Evolutionary conservation across 1,140 invertebrate species (phyloP), one percentile per base, ranked within the genome.

Genomic region (Drosophila sp.): DNA sequence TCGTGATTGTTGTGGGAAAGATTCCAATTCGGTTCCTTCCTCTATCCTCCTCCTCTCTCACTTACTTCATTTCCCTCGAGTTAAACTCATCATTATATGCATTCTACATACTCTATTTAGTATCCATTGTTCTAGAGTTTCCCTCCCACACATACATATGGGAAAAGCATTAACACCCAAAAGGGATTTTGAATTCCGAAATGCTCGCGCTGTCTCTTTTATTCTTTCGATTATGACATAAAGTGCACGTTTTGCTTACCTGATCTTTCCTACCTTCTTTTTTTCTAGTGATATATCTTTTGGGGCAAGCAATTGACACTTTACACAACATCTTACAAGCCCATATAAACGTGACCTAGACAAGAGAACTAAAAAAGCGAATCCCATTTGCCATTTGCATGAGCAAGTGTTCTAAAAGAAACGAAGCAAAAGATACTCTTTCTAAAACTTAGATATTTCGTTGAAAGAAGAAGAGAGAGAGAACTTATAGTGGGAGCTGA

Each of bases 281-380:
- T 38, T 57, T 40, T 60, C 57, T 62, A 55, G 63, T 66, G 71
- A 87, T 78, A 86, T 67, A 85, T 66, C 62, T 72, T 55, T 50
- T 50, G 64, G 54, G 69, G 32, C 89, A 47, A 76, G 85, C 89
- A 89, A 89, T 89, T 89, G 84, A 89, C 85, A 89, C 84, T 89
- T 90, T 80, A 89, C 84, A 84, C 44, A 50, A 50, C 44, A 27
- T 50, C 44, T 50, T 50, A 80, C 76, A 66, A 77, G 71, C 73
- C 75, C 79, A 87, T 89, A 79, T 64, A 89, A 87, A 89, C 84
- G 84, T 89, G 84, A 89, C 85, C 85, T 74, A 90, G 80, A 79
- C 75, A 62, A 72, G 68, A 69, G 63, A 61, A 30, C 62, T 58
- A 17, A 47, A 50, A 47, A 50, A 50, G 23, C 44, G 7, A 27